Evolutionary conservation across 2,797 vertebrate genomes (phyloP).

Genomic region (Avahi laniger): DNA sequence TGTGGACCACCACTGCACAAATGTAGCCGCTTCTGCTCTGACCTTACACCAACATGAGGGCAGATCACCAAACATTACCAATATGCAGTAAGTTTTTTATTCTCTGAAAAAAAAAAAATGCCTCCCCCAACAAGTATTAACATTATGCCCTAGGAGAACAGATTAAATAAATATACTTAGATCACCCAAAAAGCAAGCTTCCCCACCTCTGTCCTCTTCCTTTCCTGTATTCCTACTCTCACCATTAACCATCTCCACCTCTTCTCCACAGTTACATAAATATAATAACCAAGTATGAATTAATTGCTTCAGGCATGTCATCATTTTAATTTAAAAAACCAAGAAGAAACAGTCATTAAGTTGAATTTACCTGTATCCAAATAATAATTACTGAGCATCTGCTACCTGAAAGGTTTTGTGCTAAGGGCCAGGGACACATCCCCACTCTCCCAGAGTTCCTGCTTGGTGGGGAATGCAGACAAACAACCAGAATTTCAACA

Average conservation of each 20-base stretch:
- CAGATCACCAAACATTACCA: background rate
- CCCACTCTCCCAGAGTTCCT: background rate
- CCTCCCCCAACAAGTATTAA: background rate
- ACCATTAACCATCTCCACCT: background rate
- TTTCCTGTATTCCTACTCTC: background rate
- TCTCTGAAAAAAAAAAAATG: background rate
- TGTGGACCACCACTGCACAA: background rate
- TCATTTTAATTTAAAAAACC: slow-evolving; percentile 22
- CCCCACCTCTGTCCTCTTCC: background rate
- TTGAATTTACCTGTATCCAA: slow-evolving; percentile 26
- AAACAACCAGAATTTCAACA: background rate
- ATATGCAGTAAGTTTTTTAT: background rate
- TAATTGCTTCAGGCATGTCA: background rate
- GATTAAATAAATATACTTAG: background rate
- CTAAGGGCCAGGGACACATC: background rate
- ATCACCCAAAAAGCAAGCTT: background rate
- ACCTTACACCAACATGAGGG: background rate
- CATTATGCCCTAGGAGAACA: background rate
- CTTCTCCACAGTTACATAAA: background rate
- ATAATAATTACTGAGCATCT: background rate
- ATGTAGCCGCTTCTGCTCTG: background rate
- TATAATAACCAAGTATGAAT: background rate
- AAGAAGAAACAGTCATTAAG: background rate
- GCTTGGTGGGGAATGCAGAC: background rate
- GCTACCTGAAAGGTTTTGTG: background rate